Conservation (phyloP, 2,888 invertebrate species). For the Agrotis ipsilon region DNA sequence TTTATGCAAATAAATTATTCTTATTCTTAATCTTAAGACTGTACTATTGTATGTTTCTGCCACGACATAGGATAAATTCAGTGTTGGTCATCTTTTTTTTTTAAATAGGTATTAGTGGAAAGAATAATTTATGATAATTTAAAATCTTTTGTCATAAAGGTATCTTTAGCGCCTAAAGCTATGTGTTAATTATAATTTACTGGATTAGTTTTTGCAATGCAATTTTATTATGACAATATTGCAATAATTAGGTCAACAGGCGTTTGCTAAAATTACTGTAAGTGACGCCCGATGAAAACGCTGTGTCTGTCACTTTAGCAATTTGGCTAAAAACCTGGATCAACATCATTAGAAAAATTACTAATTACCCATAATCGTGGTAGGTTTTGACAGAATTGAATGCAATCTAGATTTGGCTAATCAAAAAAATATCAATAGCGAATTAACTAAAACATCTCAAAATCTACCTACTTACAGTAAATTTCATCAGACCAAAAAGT, state of each 20-base stretch:
- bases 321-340: background rate
- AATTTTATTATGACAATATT: background rate
- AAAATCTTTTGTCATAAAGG: background rate
- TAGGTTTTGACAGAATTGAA: no score
- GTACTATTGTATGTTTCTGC: no score
- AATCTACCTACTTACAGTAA: background rate
- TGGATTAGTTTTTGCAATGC: background rate
- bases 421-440: no score
- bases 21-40: no score
- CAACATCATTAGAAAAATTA: background rate
- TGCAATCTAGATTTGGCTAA: no score
- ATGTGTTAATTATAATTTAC: background rate
- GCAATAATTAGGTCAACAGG: background rate
- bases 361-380: no score
- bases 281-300: background rate
- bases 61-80: no score
- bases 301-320: background rate
- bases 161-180: background rate
- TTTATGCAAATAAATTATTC: no score
- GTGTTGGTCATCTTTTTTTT: no score
- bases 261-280: background rate
- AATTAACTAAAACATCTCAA: no score
- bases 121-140: no score
- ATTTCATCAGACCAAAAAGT: background rate
- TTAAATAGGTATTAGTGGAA: no score